Base-by-base conservation (phyloP, 2,113 vertebrate species). In the Proteles cristata region DNA sequence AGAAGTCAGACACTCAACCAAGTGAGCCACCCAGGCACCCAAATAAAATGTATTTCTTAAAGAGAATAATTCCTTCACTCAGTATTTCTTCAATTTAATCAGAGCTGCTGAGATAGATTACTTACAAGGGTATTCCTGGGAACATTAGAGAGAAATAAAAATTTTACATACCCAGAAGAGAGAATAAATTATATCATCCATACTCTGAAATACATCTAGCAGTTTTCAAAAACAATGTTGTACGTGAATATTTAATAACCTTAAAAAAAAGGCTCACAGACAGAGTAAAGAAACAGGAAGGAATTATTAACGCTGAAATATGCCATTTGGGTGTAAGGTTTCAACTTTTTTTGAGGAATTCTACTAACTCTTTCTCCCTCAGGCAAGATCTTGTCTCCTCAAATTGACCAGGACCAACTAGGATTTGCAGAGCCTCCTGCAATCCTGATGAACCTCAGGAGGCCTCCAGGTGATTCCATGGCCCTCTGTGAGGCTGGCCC, bases 41-140 rank as follows among this genome's bases (percentile, higher is more conserved):
- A 25, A 92, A 77, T 77, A 90, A 95, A 92, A 95, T 33, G 55
- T 58, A 65, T 48, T 77, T 79, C 92, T 87, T 82, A 73, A 90
- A 86, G 63, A 31, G 21, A 96, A 15, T 95, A 88, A 93, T 68
- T 82, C 61, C 65, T 97, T 92, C 21, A 65, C 43, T 93, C 33
- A 55, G 15, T 28, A 81, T 53, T 69, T 76, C 39, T 88, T 86
- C 65, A 88, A 65, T 90, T 11, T 85, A 82, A 68, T 74, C 77
- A 85, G 43, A 80, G 43, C 71, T 4, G 53, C 31, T 81, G 77
- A 81, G 11, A 79, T 11, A 83, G 68, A 35, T 50, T 83, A 91
- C 2, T 25, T 14, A 61, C 45, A 93, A 86, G 25, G 12, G 76
- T 58, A 31, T 39, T 84, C 48, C 83, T n/a, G 17, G 79, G 23